These are phyloP conservation scores for Heteractis magnifica DNA, from an alignment of 92 coral and sea anemone genomes.

Conservation along the genomic window DNA sequence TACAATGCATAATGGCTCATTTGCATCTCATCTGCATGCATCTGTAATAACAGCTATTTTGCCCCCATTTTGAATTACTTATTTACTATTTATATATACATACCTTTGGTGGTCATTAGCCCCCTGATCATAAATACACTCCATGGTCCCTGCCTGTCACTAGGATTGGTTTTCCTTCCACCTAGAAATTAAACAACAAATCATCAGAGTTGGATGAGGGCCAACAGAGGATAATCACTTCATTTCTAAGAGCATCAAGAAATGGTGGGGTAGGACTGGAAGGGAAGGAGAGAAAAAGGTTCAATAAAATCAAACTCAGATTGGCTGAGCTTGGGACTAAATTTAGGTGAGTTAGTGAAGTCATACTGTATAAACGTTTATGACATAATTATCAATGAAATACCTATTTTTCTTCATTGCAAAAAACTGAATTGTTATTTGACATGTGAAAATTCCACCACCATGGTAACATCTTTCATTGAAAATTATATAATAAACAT, in stretches of 20 bases:
- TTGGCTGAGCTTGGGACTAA: constrained; percentile 72
- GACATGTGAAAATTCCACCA: too few relatives aligned
- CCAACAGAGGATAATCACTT: constrained; percentile 61
- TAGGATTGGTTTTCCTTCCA: neutral
- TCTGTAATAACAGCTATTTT: too few relatives aligned
- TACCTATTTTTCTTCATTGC: neutral
- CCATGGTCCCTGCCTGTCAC: neutral
- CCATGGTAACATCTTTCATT: too few relatives aligned
- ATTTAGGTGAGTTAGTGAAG: constrained; percentile 56
- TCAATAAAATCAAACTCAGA: constrained; percentile 62
- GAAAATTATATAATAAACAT: too few relatives aligned
- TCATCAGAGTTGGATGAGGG: constrained; percentile 64
- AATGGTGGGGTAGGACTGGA: constrained; percentile 79
- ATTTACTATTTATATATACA: too few relatives aligned
- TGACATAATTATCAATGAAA: too few relatives aligned
- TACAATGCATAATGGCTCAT: too few relatives aligned
- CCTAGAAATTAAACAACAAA: constrained; percentile 31
- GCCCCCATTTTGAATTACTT: too few relatives aligned
- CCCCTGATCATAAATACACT: neutral
- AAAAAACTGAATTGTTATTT: too few relatives aligned
- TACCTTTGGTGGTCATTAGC: too few relatives aligned
- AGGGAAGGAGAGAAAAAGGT: constrained; percentile 61
- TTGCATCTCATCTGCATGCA: too few relatives aligned
- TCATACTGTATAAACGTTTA: neutral
- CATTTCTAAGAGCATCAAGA: constrained; percentile 75